phyloP scores from a whole-genome alignment of 2,113 vertebrate genomes.

The western clawed frog (Xenopus tropicalis) region DNA sequence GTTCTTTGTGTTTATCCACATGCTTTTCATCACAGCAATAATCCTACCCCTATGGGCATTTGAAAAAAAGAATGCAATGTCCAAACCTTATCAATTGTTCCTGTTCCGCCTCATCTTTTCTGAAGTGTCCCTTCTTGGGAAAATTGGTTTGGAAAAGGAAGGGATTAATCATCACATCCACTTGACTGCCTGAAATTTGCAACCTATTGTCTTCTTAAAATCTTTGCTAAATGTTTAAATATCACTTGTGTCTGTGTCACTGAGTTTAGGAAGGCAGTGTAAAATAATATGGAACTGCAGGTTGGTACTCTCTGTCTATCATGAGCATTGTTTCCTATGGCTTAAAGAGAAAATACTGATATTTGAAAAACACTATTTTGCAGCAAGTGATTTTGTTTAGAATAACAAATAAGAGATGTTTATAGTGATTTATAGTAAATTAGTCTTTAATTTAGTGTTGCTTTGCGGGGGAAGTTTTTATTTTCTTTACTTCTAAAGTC shows the following conservation, averaged over 20 bases:
- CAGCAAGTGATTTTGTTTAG: too few relatives aligned
- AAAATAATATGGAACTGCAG: neutral
- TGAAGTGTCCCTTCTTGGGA: slow-evolving; percentile 21
- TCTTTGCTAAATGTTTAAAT: neutral
- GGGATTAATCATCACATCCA: slow-evolving; percentile 33
- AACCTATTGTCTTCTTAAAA: slow-evolving; percentile 5
- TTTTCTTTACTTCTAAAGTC: too few relatives aligned
- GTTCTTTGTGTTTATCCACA: slow-evolving; percentile 36
- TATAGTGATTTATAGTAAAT: too few relatives aligned
- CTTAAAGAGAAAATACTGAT: too few relatives aligned
- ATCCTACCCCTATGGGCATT: slow-evolving; percentile 38
- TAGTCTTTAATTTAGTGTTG: too few relatives aligned
- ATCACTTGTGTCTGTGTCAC: slow-evolving; percentile 13
- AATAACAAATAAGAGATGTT: too few relatives aligned
- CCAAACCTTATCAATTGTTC: slow-evolving; percentile 35
- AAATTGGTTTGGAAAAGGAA: slow-evolving; percentile 29
- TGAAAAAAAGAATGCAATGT: slow-evolving; percentile 24
- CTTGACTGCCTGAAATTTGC: neutral
- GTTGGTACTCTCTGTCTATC: too few relatives aligned
- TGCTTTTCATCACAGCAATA: slow-evolving; percentile 35
- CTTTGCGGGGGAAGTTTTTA: too few relatives aligned
- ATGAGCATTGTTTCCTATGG: too few relatives aligned
- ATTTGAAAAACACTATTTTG: too few relatives aligned
- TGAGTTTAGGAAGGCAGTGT: slow-evolving; percentile 15
- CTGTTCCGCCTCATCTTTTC: slow-evolving; percentile 18